Evolutionary conservation across 92 coral and sea anemone species (phyloP).

Genomic region (Zoanthus gigantus): DNA sequence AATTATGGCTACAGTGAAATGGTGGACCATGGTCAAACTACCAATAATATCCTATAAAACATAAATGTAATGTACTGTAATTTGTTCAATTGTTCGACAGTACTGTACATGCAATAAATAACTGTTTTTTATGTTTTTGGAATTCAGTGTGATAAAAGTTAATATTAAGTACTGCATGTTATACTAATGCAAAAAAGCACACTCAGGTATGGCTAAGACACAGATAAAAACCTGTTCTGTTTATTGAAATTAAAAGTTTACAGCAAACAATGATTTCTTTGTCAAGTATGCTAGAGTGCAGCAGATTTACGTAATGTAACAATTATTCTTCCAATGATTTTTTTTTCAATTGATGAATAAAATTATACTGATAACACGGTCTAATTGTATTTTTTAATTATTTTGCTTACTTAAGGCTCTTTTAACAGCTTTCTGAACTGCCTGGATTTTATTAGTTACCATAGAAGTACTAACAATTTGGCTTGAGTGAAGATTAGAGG

Average conservation of each 20-base stretch:
- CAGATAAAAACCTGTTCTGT: not conserved
- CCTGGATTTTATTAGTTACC: slow-evolving; percentile 38
- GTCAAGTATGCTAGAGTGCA: not conserved
- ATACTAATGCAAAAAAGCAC: too few relatives aligned
- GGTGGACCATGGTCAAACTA: not conserved
- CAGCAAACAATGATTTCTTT: not conserved
- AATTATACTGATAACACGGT: not conserved
- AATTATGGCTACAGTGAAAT: not conserved
- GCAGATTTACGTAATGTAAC: not conserved
- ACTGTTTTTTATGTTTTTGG: too few relatives aligned
- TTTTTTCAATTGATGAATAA: not conserved
- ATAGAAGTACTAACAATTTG: not conserved
- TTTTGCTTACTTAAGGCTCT: not conserved
- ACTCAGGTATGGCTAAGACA: too few relatives aligned
- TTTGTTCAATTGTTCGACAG: too few relatives aligned
- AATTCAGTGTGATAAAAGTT: too few relatives aligned
- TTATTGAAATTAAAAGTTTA: not conserved
- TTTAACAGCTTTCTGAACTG: slow-evolving; percentile 25
- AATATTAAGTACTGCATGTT: too few relatives aligned
- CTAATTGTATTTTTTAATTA: not conserved
- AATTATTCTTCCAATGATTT: not conserved
- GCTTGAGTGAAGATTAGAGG: slow-evolving; percentile 26
- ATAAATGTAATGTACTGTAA: too few relatives aligned
- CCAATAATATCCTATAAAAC: not conserved
- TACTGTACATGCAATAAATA: too few relatives aligned